Evolutionary conservation across 2,113 vertebrate genomes (phyloP).

Genomic region (Hyperopisus bebe): DNA sequence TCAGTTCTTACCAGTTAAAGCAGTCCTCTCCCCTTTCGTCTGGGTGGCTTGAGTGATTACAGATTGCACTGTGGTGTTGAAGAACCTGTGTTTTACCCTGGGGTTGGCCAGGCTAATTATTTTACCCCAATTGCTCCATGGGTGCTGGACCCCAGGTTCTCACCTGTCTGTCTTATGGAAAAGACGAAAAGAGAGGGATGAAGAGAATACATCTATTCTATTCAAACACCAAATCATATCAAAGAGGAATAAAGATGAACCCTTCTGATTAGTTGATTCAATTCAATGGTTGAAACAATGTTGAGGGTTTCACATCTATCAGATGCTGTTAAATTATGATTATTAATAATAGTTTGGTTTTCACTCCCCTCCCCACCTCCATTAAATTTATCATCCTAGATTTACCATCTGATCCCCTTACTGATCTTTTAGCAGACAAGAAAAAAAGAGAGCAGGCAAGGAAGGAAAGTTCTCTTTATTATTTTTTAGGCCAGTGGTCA

Average conservation of each 20-base stretch:
- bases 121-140: not conserved
- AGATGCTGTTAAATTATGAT: not conserved
- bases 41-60: not conserved
- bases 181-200: not conserved
- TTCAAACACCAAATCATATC: not conserved
- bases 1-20: not conserved
- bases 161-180: not conserved
- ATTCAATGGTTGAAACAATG: not conserved
- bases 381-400: not conserved
- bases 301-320: not conserved
- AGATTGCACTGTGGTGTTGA: not conserved
- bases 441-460: not conserved
- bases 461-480: not conserved
- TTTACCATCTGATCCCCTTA: not conserved
- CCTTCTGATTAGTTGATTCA: not conserved
- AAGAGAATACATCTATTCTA: not conserved
- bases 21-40: not conserved
- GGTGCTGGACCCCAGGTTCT: not conserved
- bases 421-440: not conserved
- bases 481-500: not conserved
- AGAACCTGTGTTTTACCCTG: not conserved
- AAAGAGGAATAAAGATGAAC: not conserved
- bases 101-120: not conserved
- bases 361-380: not conserved
- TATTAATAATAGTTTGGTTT: not conserved